Evolutionary conservation across 64 coral and sea anemone genomes (phyloP), one percentile per base, ranked within the genome.

Genomic region (Actinia equina): DNA sequence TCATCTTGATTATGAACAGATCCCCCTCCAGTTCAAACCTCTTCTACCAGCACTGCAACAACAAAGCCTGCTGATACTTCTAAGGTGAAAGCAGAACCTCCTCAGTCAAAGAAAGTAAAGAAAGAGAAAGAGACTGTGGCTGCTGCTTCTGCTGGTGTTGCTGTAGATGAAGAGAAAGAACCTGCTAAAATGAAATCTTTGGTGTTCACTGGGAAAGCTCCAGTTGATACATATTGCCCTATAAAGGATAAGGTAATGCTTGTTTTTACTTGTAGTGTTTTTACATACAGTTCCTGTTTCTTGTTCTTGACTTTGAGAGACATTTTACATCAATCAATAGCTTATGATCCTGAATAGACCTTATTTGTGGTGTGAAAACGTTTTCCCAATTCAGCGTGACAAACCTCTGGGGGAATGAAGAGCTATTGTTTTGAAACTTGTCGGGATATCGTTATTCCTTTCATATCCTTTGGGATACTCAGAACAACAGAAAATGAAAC

Each of bases 121-220:
- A 92, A 80, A 30, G 91, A 90, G 84, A 81, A 43, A 78, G 60
- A 20, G 41, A 17, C 78, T 60, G 16, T 59, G 8, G 2, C 65
- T 25, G 65, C n/a, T 26, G 20, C 1, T 37, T 0, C 65, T 25
- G 65, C n/a, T 26, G 20, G 0, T 37, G 30, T 1, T 37, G 30
- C 65, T 71, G 25, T 8, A 12, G 12, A n/a, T 15, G n/a, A n/a
- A 3, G 85, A 95, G 23, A 85, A 83, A 76, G 43, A 93, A 84
- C 43, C 59, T 85, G 71, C 79, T 49, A 82, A 90, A 26, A 64
- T 93, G 42, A 99, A 95, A 52, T 99, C 97, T 43, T 79, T 99
- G 59, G 91, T 95, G 15, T 99, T 99, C 64, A 88, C 81, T 85
- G 97, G 97, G 27, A 95, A 95, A 86, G 93, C 91, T 30, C 97